phyloP scores from a whole-genome alignment of 1,140 invertebrate genomes.

The Caerostris extrusa region DNA sequence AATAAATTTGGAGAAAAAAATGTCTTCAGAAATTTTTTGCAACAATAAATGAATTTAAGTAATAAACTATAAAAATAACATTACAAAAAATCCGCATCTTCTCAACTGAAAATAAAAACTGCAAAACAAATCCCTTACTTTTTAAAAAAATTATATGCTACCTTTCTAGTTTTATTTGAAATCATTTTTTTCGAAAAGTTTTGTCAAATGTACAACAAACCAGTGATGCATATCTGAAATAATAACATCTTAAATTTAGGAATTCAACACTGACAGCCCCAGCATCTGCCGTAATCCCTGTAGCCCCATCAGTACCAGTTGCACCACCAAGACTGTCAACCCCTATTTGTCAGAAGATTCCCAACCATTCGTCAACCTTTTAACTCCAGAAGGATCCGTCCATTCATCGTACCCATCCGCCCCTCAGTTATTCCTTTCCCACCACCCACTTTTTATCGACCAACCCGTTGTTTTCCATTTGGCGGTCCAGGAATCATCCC shows the following conservation, averaged over 20 bases:
- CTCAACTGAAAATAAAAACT: too few relatives aligned
- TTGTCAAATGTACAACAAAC: too few relatives aligned
- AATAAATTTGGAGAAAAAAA: too few relatives aligned
- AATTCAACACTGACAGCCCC: slow-evolving; percentile 11
- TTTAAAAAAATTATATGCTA: too few relatives aligned
- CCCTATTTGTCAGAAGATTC: neutral
- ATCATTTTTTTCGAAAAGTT: too few relatives aligned
- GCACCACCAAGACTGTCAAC: neutral
- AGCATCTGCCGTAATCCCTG: neutral
- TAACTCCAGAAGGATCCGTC: neutral
- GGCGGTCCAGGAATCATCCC: neutral
- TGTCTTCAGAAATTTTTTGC: too few relatives aligned
- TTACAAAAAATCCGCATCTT: too few relatives aligned
- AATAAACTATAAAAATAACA: too few relatives aligned
- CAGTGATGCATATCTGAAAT: too few relatives aligned
- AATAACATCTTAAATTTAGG: neutral
- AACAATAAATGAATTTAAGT: too few relatives aligned
- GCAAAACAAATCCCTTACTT: too few relatives aligned
- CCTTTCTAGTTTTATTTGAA: too few relatives aligned
- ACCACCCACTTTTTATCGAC: neutral
- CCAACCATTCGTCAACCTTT: neutral
- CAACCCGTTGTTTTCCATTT: neutral
- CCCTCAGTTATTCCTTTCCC: slow-evolving; percentile 1
- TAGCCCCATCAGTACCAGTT: neutral
- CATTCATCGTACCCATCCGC: neutral